Base-by-base conservation (phyloP, 92 coral and sea anemone species). In the Heteractis magnifica region DNA sequence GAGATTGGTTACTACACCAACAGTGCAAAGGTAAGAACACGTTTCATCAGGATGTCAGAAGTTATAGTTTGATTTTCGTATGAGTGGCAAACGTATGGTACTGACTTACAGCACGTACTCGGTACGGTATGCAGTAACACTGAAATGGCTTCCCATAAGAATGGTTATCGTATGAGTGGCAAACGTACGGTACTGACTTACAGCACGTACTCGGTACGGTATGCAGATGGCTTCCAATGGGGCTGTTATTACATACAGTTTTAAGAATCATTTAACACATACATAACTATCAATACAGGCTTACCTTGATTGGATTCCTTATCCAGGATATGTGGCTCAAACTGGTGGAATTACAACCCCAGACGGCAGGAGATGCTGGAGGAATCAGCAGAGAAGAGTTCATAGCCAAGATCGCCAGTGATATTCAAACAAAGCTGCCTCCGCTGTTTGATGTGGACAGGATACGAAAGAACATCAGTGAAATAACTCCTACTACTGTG, bases 1-100 rank as follows among this genome's bases (percentile, higher is more conserved):
- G 99, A 97, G 92, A 97, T 97, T 81, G 99, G 99, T 19, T 97
- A 97, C 90, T 97, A 97, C 89, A 97, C 99, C 19, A 95, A 94
- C 81, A 89, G 98, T 41, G 99, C 98, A 58, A 97, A 97, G 87
- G 87, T 84, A 65, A 34, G 55, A 49, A 18, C 2, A 62, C 2
- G 18, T 16, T 16, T 10, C 10, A 10, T 12, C 16, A 15, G 16
- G 9, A 62, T 0, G 4, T 16, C 20, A 62, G 11, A 26, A 26
- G 34, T 26, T 26, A 1, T 26, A 26, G 34, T 26, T 26, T 26
- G 34, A 1, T 26, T 26, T 26, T 26, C 34, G n/a, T n/a, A n/a
- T n/a, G 34, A 26, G 34, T 26, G 34, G 34, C 0, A 26, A 26
- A 26, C 34, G 34, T 26, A 26, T 1, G 34, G 34, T 26, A 26